Evolutionary conservation across 2,888 invertebrate genomes (phyloP), one percentile per base, ranked within the genome.

Genomic region (Protodeltote pygarga): DNA sequence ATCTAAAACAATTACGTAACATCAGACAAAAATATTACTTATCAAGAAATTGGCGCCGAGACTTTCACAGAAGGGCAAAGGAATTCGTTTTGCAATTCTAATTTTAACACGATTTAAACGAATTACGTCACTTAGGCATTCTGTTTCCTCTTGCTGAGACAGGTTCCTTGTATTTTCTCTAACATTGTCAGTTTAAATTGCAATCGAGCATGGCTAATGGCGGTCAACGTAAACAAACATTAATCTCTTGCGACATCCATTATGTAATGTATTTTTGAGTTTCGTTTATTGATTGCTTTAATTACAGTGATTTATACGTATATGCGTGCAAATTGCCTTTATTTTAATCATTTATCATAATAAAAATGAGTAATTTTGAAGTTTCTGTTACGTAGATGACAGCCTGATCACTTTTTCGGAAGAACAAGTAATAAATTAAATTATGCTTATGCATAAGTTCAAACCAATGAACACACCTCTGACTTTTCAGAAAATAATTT

Each of bases 61-160:
- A 68, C 65, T 65, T 68, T 65, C 65, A 41, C 55, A 42, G 20
- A 52, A 62, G 64, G 69, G 61, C 46, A 20, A 64, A 55, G 69
- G 55, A 68, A 65, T 55, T 48, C 25, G 38, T 31, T 65, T 55
- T 47, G 61, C 65, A 68, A 68, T 60, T 68, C 55, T 51, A 55
- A 68, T 68, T 64, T 50, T 42, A 2, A 46, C 10, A 39, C 6
- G 40, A 64, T 53, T 64, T 53, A 64, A 64, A 47, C 19, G 31
- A 27, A 34, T 63, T 60, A 48, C 50, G 45, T 65, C 59, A 61
- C 19, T 13, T 6, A 45, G 9, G 40, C 20, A 5, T 32, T 24
- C 19, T 40, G 32, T 48, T 64, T 64, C 35, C 35, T 52, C 32
- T 27, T 3, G 13, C 23, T 38, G 4, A 23, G 23, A 45, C 47